These are phyloP conservation scores for Euwallacea fornicatus DNA, from an alignment of 1,140 invertebrate species.

Conservation along the genomic window DNA sequence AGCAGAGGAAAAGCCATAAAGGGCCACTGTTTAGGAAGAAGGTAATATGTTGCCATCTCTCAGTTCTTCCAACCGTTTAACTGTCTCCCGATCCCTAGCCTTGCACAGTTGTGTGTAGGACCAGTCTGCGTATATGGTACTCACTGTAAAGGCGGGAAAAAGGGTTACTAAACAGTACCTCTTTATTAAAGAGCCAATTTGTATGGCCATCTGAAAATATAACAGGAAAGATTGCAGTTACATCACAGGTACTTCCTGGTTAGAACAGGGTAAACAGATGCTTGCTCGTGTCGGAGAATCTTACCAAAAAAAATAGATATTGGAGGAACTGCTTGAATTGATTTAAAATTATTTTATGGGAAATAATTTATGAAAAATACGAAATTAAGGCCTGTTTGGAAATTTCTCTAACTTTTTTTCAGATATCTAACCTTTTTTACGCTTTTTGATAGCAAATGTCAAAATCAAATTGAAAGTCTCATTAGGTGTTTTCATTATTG, in stretches of 20 bases:
- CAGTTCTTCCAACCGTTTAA: constrained; percentile 29
- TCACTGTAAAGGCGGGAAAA: constrained; percentile 62
- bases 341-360: no score
- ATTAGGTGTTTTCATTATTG: no score
- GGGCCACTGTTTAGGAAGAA: constrained; percentile 46
- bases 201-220: constrained; percentile 47
- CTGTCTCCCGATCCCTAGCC: constrained; percentile 43
- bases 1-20: constrained; percentile 57
- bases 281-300: background rate
- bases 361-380: no score
- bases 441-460: no score
- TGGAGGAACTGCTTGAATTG: no score
- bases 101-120: constrained; percentile 72
- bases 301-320: no score
- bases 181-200: constrained; percentile 53
- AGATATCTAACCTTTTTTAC: no score
- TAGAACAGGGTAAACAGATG: background rate
- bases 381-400: no score
- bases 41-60: constrained; percentile 45
- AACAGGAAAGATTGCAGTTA: constrained; percentile 1
- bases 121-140: constrained; percentile 69
- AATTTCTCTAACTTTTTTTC: no score
- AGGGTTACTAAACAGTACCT: constrained; percentile 64
- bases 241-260: background rate
- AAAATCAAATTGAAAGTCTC: no score